Percentiles rank a stretch among this genome's conserved stretches.
Evolutionary conservation across 2,113 vertebrate genomes (phyloP).

Genomic region (Aptenodytes forsteri): DNA sequence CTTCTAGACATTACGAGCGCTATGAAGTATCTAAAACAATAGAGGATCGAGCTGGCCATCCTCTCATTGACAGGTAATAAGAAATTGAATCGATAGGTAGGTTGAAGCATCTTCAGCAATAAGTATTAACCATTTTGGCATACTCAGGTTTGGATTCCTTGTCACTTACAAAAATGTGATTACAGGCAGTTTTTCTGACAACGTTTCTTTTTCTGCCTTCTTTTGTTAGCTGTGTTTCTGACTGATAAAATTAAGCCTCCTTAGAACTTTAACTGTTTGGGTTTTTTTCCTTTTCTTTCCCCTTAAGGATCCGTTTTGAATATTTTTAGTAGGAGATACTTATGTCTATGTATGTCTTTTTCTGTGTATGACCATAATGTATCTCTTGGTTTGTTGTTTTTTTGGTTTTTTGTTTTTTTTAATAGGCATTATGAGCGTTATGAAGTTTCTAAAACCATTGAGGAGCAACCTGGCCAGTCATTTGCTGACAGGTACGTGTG

Average conservation of each 20-base stretch:
- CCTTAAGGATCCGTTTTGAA: background rate
- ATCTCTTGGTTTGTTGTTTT: no score
- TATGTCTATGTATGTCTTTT: background rate
- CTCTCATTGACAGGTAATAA: constrained; percentile 57
- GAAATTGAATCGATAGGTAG: background rate
- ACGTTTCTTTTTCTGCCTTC: background rate
- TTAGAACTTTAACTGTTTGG: background rate
- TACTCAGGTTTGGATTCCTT: background rate
- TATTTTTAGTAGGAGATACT: background rate
- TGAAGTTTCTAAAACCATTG: constrained; percentile 45
- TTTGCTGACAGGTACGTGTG: constrained; percentile 38
- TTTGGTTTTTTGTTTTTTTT: background rate
- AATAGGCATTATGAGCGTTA: constrained; percentile 47
- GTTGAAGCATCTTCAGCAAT: background rate
- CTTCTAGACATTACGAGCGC: constrained; percentile 38
- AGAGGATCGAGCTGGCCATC: constrained; percentile 34
- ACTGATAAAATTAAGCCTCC: background rate
- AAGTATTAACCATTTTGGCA: background rate
- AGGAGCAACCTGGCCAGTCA: constrained; percentile 17
- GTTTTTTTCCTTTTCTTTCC: accelerated
- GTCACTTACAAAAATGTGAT: background rate
- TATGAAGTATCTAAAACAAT: constrained; percentile 53
- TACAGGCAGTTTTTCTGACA: background rate
- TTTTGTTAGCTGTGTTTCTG: background rate
- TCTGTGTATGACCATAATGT: background rate